Percentiles rank a stretch among this genome's conserved stretches.
Conservation (phyloP, 2,888 invertebrate genomes). For the Taenaris catops region DNA sequence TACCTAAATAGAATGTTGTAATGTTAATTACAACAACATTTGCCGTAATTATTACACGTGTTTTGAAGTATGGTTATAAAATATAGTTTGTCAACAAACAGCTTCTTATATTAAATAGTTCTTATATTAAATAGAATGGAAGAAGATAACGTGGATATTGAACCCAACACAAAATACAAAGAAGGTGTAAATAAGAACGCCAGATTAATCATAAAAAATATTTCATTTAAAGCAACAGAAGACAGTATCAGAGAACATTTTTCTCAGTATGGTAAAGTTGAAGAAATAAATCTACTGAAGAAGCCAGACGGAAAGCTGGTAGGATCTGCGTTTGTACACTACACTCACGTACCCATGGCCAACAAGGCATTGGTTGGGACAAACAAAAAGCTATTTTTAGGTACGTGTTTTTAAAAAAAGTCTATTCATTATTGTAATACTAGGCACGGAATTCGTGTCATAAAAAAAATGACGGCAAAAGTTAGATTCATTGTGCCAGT, state of each 20-base stretch:
- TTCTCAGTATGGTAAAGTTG: slow-evolving; percentile 86
- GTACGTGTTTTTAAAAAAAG: slow-evolving; percentile 61
- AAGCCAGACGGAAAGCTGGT: slow-evolving; percentile 88
- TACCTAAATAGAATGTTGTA: too few species aligned
- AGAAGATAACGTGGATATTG: slow-evolving; percentile 30
- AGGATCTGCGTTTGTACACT: slow-evolving; percentile 96
- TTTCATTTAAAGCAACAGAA: slow-evolving; percentile 88
- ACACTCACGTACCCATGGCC: slow-evolving; percentile 87
- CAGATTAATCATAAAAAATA: slow-evolving; percentile 84
- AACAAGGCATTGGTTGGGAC: slow-evolving; percentile 89
- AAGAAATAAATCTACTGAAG: slow-evolving; percentile 87
- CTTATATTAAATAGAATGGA: slow-evolving; percentile 18
- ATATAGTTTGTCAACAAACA: neutral
- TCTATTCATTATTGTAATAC: too few species aligned
- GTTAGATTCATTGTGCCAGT: too few species aligned
- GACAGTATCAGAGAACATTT: slow-evolving; percentile 86
- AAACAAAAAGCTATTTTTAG: slow-evolving; percentile 85
- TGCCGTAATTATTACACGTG: neutral
- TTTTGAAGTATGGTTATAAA: slow-evolving; percentile 2
- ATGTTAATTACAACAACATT: too few species aligned
- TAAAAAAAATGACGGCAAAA: too few species aligned
- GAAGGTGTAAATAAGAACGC: slow-evolving; percentile 66
- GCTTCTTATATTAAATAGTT: too few species aligned
- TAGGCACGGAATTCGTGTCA: too few species aligned
- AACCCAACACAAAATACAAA: slow-evolving; percentile 34